A percentile compares a stretch with the other conserved stretches of the same genome.
Conservation (phyloP, 2,888 invertebrate species). For the Ectobius pallidus region DNA sequence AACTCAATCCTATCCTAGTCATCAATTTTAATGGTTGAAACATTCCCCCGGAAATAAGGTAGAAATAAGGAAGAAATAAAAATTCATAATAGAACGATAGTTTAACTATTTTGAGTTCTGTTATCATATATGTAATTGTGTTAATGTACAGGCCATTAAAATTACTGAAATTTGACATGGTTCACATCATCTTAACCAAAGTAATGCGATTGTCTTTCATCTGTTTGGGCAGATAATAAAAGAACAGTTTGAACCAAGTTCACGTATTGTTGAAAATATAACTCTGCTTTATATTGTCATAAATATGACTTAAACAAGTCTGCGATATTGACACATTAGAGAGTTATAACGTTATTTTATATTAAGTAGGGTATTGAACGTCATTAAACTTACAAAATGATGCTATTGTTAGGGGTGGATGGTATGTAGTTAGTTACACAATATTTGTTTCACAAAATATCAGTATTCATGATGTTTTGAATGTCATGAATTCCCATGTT, state of each 20-base stretch:
- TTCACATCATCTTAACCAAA: conserved; percentile 17
- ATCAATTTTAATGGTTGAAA: conserved; percentile 20
- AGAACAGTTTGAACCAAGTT: conserved; percentile 23
- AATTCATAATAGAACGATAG: not conserved
- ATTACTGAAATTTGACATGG: not conserved
- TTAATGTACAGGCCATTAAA: not conserved
- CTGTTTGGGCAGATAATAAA: conserved; percentile 19
- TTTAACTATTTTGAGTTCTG: not conserved
- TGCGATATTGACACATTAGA: conserved; percentile 26
- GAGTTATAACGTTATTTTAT: conserved; percentile 16
- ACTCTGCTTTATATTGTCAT: conserved; percentile 9
- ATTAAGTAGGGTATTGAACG: conserved; percentile 22
- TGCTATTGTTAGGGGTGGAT: conserved; percentile 28
- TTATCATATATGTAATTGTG: not conserved
- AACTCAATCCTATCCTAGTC: conserved; percentile 26
- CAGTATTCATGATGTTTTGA: not conserved
- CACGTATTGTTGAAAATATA: conserved; percentile 15
- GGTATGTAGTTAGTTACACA: conserved; percentile 6
- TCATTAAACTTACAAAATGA: conserved; percentile 21
- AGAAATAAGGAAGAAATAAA: not conserved
- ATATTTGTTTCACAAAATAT: conserved; percentile 14
- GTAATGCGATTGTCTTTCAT: conserved; percentile 28
- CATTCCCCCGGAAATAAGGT: conserved; percentile 22
- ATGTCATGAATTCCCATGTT: conserved; percentile 45
- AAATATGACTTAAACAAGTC: conserved; percentile 6